phyloP scores from a whole-genome alignment of 2,113 vertebrate species.

The Psittacula cyanocephala region DNA sequence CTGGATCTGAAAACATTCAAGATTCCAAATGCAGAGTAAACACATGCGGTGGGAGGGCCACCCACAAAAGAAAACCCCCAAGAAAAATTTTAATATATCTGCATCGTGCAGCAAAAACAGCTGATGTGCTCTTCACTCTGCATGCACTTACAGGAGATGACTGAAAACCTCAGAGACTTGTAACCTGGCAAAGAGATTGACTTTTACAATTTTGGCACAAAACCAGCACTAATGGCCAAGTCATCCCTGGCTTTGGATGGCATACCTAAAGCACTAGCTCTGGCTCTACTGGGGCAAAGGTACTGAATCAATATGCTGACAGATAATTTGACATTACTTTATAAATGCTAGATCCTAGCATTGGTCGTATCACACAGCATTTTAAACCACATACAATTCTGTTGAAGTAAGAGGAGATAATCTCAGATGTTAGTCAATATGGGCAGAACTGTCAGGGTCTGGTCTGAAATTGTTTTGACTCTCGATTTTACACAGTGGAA shows the following conservation, averaged over 20 bases:
- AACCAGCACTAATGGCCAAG: background rate
- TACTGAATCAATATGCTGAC: background rate
- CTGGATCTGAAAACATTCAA: background rate
- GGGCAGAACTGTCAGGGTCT: background rate
- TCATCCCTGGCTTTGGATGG: background rate
- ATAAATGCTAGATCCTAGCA: background rate
- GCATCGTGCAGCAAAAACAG: background rate
- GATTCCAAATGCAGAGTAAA: conserved; percentile 1
- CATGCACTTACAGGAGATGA: background rate
- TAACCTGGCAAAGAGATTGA: background rate
- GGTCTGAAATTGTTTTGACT: background rate
- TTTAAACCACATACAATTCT: background rate
- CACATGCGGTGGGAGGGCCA: background rate
- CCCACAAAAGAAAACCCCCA: background rate
- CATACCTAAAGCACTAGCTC: background rate
- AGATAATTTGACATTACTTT: background rate
- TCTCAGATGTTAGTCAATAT: background rate
- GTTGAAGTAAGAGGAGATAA: background rate
- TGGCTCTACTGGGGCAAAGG: background rate
- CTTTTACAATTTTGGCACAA: background rate
- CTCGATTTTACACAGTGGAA: background rate
- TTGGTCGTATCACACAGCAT: background rate
- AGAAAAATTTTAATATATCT: background rate
- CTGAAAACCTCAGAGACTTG: background rate
- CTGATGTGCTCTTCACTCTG: background rate